Evolutionary conservation across 2,113 vertebrate genomes (phyloP).

Genomic region (Lampris incognitus): DNA sequence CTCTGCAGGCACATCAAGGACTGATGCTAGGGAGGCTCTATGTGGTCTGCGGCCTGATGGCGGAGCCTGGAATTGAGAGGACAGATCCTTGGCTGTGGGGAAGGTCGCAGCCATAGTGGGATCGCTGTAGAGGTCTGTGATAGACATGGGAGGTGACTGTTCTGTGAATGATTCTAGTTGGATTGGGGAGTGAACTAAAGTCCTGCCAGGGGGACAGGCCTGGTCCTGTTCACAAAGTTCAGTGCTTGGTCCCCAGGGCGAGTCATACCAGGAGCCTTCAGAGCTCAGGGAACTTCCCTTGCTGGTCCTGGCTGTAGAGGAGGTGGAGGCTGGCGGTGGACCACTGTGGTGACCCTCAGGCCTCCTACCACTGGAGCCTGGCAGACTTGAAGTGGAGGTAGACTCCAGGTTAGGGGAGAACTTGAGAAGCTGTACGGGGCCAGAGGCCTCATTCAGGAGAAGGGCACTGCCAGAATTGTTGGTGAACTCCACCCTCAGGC

Average conservation of each 20-base stretch:
- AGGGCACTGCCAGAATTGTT: slow-evolving; percentile 78
- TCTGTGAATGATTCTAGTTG: slow-evolving; percentile 82
- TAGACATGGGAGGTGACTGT: slow-evolving; percentile 85
- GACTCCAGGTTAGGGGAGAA: slow-evolving; percentile 88
- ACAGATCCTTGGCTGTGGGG: slow-evolving; percentile 79
- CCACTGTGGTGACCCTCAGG: slow-evolving; percentile 71
- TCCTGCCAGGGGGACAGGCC: slow-evolving; percentile 74
- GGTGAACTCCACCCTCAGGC: slow-evolving; percentile 93
- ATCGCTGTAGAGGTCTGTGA: slow-evolving; percentile 87
- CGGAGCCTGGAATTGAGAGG: slow-evolving; percentile 71
- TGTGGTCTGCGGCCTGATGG: slow-evolving; percentile 72
- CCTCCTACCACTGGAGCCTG: slow-evolving; percentile 71
- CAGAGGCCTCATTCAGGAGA: slow-evolving; percentile 77
- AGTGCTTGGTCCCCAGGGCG: slow-evolving; percentile 88
- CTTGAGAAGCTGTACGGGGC: slow-evolving; percentile 90
- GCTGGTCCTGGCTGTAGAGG: slow-evolving; percentile 88
- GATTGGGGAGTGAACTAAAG: slow-evolving; percentile 74
- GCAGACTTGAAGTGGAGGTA: slow-evolving; percentile 74
- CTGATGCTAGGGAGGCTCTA: slow-evolving; percentile 88
- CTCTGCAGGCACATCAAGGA: slow-evolving; percentile 86
- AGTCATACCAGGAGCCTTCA: slow-evolving; percentile 95
- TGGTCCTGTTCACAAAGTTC: slow-evolving; percentile 87
- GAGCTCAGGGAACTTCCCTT: slow-evolving; percentile 96
- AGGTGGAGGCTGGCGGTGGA: slow-evolving; percentile 78
- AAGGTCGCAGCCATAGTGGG: slow-evolving; percentile 81